Conservation (phyloP, 1,140 invertebrate species). For the Proales similis region DNA sequence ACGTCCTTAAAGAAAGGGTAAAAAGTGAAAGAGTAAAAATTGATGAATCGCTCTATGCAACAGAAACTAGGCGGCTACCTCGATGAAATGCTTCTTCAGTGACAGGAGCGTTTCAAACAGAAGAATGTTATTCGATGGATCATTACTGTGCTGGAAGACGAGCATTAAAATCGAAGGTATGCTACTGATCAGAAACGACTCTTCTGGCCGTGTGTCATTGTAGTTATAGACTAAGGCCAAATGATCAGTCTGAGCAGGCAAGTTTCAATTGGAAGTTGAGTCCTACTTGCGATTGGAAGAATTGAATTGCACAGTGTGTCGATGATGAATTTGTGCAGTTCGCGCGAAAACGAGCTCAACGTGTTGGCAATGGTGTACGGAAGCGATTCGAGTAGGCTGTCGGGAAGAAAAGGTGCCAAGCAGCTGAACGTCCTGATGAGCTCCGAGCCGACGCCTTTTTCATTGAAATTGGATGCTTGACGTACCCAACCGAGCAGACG, state of each 20-base stretch:
- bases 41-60: not conserved
- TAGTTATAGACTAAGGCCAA: not conserved
- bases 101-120: conserved; percentile 20
- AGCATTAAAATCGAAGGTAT: conserved; percentile 91
- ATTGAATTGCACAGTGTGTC: conserved; percentile 91
- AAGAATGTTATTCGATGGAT: conserved; percentile 55
- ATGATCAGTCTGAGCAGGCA: not conserved
- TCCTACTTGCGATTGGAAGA: conserved; percentile 88
- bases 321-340: conserved; percentile 86
- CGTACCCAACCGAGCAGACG: conserved; percentile 66
- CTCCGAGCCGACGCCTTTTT: conserved; percentile 59
- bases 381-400: conserved; percentile 86
- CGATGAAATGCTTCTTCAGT: conserved; percentile 30
- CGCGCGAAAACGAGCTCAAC: conserved; percentile 77
- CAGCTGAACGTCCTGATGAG: conserved; percentile 80
- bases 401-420: conserved; percentile 87
- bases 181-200: conserved; percentile 72
- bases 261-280: conserved; percentile 48
- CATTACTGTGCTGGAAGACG: conserved; percentile 88
- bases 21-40: not conserved
- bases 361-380: conserved; percentile 87
- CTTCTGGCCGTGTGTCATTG: too few relatives aligned
- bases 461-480: conserved; percentile 42
- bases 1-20: conserved; percentile 64
- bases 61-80: not conserved